Evolutionary conservation across 2,888 invertebrate species (phyloP), one percentile per base, ranked within the genome.

Genomic region (Orgyia antiqua): DNA sequence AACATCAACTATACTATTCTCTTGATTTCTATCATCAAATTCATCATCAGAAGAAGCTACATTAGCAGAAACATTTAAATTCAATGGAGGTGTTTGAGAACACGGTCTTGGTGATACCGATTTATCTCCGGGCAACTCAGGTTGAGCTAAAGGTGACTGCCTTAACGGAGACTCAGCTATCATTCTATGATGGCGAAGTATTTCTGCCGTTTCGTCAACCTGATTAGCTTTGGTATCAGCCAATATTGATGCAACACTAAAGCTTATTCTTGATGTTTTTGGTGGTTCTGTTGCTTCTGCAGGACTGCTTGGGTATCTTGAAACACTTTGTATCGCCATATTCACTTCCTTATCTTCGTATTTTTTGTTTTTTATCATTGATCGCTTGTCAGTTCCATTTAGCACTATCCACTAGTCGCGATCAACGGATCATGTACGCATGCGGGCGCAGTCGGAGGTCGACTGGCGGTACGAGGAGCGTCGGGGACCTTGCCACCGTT

Each of bases 161-260:
- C 87, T 54, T 21, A 87, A 45, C 0, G 87, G 87, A 7, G 86
- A 86, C 41, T 84, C 86, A 0, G 87, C 83, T 25, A 86, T 88
- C 42, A 80, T 84, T 31, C 87, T 71, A 39, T 87, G 86, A 29
- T 89, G 88, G 25, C 87, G 75, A 26, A 87, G 69, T 45, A 87
- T 86, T 50, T 87, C 79, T 15, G 84, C 73, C 11, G 82, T 77
- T 36, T 77, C 77, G 39, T 86, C 71, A 11, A 55, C 74, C 34
- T 88, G 87, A 33, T 80, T 87, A 2, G 90, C 89, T 68, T 94
- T 91, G 13, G 96, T 92, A 59, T 96, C 96, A 9, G 95, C 92
- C 49, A 97, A 80, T 45, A 96, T 89, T 1, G 96, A 94, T 4
- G 96, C 95, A 50, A 96, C 96, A 77, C 95, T 94, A 87, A 97